Evolutionary conservation across 2,888 invertebrate species (phyloP).

Genomic region (Geotrupes spiniger): DNA sequence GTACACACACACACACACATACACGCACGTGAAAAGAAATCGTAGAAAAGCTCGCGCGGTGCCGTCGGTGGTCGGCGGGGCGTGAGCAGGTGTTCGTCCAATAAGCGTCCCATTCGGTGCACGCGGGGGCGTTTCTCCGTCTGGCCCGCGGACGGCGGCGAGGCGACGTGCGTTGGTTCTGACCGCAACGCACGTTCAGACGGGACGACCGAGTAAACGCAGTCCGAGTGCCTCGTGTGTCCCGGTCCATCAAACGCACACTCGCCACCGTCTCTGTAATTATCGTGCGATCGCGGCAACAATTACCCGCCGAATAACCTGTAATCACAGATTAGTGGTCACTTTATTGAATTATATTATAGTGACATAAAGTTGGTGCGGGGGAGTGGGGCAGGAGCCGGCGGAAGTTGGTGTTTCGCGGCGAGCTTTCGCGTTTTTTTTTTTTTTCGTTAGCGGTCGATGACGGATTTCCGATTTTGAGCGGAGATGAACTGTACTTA

Average conservation of each 20-base stretch:
- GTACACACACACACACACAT: no score
- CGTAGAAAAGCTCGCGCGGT: constrained; percentile 9
- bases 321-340: constrained; percentile 41
- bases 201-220: constrained; percentile 43
- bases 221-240: constrained; percentile 35
- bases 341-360: constrained; percentile 38
- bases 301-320: constrained; percentile 41
- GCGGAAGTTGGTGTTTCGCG: no score
- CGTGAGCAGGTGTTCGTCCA: constrained; percentile 36
- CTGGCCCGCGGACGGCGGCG: constrained; percentile 40
- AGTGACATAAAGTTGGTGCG: constrained; percentile 31
- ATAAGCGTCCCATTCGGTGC: constrained; percentile 30
- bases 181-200: constrained; percentile 51
- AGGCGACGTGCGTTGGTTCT: constrained; percentile 52
- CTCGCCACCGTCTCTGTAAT: constrained; percentile 31
- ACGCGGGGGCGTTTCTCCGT: constrained; percentile 32
- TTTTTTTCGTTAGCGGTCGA: constrained; percentile 1
- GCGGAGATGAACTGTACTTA: constrained; percentile 46
- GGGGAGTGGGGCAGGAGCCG: neutral
- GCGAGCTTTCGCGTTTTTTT: constrained; percentile 6
- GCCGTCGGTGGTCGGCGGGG: constrained; percentile 26
- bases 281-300: constrained; percentile 32
- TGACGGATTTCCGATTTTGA: neutral
- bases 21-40: constrained; percentile 14
- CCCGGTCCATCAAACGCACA: constrained; percentile 35